Conservation (phyloP, 2,113 vertebrate species). For the Fulica atra region DNA sequence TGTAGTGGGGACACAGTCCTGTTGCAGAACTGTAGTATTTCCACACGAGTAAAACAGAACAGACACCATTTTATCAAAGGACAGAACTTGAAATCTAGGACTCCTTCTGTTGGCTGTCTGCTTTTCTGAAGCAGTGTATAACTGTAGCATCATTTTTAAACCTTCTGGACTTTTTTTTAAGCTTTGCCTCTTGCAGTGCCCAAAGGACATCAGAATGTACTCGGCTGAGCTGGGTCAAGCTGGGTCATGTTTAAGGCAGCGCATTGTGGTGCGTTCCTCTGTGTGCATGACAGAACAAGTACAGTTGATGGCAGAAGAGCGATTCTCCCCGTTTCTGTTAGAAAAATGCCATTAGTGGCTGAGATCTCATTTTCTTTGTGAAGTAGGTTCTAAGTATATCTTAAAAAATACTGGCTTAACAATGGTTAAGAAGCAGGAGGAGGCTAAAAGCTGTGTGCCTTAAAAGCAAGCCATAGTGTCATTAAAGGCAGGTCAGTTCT, state of each 20-base stretch:
- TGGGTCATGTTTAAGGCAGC: background rate
- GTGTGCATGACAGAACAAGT: background rate
- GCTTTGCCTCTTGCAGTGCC: background rate
- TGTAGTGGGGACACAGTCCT: background rate
- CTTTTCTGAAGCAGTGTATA: background rate
- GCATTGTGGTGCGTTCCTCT: background rate
- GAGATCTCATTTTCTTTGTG: background rate
- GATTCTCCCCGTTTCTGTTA: background rate
- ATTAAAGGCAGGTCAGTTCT: background rate
- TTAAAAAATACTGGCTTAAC: background rate
- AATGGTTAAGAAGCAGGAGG: background rate
- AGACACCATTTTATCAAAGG: background rate
- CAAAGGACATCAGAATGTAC: background rate
- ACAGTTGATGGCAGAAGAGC: background rate
- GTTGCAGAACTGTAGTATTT: background rate
- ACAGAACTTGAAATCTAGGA: background rate
- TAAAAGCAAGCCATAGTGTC: background rate
- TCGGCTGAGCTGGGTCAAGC: background rate
- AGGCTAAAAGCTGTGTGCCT: background rate
- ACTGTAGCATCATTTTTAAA: background rate
- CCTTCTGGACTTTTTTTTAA: background rate
- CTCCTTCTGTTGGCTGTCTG: background rate
- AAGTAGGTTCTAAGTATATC: background rate
- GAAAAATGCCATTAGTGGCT: background rate
- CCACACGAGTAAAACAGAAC: background rate